phyloP scores from a whole-genome alignment of 2,888 invertebrate species.

The Agrilus biguttatus region DNA sequence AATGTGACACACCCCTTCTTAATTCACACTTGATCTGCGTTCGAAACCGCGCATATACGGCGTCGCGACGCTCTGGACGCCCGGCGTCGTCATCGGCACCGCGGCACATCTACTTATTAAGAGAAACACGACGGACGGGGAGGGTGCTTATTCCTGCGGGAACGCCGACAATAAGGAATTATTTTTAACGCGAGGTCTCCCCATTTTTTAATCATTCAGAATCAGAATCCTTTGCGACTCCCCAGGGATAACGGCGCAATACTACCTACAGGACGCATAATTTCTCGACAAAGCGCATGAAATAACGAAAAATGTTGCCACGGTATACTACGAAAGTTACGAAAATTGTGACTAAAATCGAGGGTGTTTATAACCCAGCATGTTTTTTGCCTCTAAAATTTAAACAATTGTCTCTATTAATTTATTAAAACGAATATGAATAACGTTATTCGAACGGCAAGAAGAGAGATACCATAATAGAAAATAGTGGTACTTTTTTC shows the following conservation, averaged over 20 bases:
- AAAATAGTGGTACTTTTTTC: too few species aligned
- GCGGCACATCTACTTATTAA: constrained; percentile 25
- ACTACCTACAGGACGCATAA: too few species aligned
- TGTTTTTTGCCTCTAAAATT: too few species aligned
- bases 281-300: too few species aligned
- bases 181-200: constrained; percentile 23
- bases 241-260: not conserved
- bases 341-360: too few species aligned
- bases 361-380: too few species aligned
- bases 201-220: constrained; percentile 31
- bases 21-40: constrained; percentile 28
- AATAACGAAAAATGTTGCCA: too few species aligned
- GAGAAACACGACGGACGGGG: constrained; percentile 16
- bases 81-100: constrained; percentile 1
- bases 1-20: constrained; percentile 28
- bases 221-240: constrained; percentile 23
- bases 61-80: constrained; percentile 11
- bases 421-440: too few species aligned
- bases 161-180: constrained; percentile 27
- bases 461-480: too few species aligned
- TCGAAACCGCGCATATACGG: constrained; percentile 17
- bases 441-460: too few species aligned
- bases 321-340: too few species aligned
- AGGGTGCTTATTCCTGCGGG: constrained; percentile 19
- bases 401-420: too few species aligned